phyloP scores from a whole-genome alignment of 2,888 invertebrate species.

The Meteorus cinctellus region DNA sequence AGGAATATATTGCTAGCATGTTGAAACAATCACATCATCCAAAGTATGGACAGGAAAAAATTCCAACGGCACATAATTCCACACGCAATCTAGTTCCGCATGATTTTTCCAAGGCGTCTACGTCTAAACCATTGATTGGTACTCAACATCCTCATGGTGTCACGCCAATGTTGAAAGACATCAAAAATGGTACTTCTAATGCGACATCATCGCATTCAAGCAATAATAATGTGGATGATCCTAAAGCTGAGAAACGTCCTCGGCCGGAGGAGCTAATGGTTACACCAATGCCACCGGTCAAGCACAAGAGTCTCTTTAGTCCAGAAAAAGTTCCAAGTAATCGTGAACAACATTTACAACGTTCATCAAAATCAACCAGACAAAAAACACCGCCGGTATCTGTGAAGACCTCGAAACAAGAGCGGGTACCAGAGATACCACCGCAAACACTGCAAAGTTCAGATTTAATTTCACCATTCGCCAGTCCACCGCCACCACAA shows the following conservation, averaged over 20 bases:
- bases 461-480: constrained; percentile 58
- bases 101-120: constrained; percentile 35
- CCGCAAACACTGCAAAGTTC: constrained; percentile 6
- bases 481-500: constrained; percentile 45
- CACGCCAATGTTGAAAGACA: constrained; percentile 58
- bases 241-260: constrained; percentile 68
- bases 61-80: constrained; percentile 25
- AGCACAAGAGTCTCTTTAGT: constrained; percentile 78
- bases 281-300: constrained; percentile 49
- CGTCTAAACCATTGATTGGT: constrained; percentile 20
- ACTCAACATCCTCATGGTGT: constrained; percentile 53
- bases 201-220: constrained; percentile 10
- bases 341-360: constrained; percentile 69
- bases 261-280: constrained; percentile 57
- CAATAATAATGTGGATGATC: constrained; percentile 58
- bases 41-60: constrained; percentile 44
- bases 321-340: constrained; percentile 78
- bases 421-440: constrained; percentile 53
- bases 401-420: constrained; percentile 58
- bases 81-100: constrained; percentile 20
- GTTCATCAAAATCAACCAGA: constrained; percentile 74
- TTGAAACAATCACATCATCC: constrained; percentile 65
- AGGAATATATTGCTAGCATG: constrained; percentile 62
- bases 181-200: constrained; percentile 59
- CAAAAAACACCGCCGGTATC: constrained; percentile 75